A percentile compares a stretch with the other conserved stretches of the same genome.
Evolutionary conservation across 2,113 vertebrate species (phyloP).

Genomic region (Cercocebus atys): DNA sequence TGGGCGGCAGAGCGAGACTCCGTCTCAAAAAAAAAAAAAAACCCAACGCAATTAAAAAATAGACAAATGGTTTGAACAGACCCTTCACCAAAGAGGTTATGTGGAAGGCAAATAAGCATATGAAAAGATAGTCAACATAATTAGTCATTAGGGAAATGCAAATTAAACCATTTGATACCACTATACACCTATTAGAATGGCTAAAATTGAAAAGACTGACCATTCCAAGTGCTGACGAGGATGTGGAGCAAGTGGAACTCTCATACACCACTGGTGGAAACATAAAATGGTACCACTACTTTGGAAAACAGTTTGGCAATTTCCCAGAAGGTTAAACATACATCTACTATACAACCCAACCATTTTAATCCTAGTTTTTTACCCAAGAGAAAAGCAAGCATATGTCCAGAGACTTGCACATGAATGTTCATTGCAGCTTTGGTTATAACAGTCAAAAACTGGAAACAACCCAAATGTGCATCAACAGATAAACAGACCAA

Average conservation of each 20-base stretch:
- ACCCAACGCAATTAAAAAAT: background rate
- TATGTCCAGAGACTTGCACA: background rate
- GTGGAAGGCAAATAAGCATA: background rate
- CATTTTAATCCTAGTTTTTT: background rate
- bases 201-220: background rate
- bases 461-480: background rate
- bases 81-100: background rate
- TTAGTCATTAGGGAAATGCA: background rate
- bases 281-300: conserved; percentile 2
- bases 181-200: background rate
- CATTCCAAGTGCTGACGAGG: background rate
- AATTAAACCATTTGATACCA: conserved; percentile 13
- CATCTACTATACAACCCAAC: background rate
- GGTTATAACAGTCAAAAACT: background rate
- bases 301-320: conserved; percentile 1
- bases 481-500: background rate
- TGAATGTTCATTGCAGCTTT: background rate
- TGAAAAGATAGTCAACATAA: background rate
- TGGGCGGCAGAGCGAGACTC: no score
- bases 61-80: conserved; percentile 16
- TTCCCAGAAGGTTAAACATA: background rate
- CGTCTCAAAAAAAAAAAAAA: no score
- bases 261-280: background rate
- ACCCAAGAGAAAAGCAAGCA: background rate
- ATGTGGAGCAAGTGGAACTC: background rate